Conservation (phyloP, 2,113 vertebrate genomes). For the Paralichthys olivaceus region DNA sequence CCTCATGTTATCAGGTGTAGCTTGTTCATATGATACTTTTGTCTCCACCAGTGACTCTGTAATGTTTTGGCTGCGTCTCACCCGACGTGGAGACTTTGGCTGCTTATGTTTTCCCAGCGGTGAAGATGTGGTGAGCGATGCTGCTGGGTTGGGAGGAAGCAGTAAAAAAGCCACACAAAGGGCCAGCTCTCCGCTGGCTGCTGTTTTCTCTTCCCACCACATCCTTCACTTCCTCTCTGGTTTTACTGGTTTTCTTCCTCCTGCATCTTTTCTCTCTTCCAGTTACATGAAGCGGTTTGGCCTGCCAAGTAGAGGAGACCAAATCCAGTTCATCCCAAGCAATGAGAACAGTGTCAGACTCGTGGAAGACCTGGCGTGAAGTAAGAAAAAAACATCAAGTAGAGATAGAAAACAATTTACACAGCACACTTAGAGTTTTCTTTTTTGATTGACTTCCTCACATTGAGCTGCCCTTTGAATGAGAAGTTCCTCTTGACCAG, state of each 20-base stretch:
- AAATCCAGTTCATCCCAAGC: background rate
- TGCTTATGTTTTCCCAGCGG: constrained; percentile 60
- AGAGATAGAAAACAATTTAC: no score
- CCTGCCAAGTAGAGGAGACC: background rate
- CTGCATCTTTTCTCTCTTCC: constrained; percentile 16
- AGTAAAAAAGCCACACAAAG: constrained; percentile 65
- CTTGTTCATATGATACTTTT: constrained; percentile 7
- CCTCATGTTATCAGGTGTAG: background rate
- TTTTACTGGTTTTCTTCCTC: constrained; percentile 41
- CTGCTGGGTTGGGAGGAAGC: constrained; percentile 66
- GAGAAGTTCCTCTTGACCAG: no score
- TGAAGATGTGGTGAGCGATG: constrained; percentile 61
- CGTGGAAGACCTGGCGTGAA: no score
- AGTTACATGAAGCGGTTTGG: constrained; percentile 11
- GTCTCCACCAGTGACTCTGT: constrained; percentile 14
- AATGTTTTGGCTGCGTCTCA: constrained; percentile 28
- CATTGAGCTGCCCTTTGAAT: no score
- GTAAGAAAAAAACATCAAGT: no score
- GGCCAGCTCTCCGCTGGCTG: constrained; percentile 38
- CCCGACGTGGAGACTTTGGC: constrained; percentile 19
- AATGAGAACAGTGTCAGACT: background rate
- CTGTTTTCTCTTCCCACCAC: constrained; percentile 66
- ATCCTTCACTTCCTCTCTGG: constrained; percentile 67
- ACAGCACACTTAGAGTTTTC: no score
- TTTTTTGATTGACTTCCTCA: no score